phyloP scores from a whole-genome alignment of 2,888 invertebrate species.

The Drosophila multiciliata region DNA sequence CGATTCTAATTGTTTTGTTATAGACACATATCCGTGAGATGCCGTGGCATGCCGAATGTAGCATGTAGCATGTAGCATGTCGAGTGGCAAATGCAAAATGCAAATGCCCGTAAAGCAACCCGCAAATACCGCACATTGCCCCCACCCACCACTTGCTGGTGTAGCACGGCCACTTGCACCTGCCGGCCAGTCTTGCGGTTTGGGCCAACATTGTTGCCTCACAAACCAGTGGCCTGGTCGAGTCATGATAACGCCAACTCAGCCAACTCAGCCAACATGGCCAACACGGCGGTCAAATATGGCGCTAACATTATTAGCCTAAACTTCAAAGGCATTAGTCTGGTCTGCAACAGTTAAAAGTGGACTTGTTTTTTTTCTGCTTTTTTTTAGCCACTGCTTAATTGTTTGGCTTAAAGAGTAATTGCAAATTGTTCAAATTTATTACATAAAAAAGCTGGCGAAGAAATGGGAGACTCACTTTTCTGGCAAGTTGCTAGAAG shows the following conservation, averaged over 20 bases:
- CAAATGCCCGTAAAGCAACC: slow-evolving; percentile 58
- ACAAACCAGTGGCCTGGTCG: slow-evolving; percentile 26
- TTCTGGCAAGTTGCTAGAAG: not conserved
- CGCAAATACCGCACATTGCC: slow-evolving; percentile 53
- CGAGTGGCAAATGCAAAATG: slow-evolving; percentile 36
- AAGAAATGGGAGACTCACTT: not conserved
- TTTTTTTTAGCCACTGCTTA: slow-evolving; percentile 11
- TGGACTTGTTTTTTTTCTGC: not conserved
- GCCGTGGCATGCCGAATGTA: slow-evolving; percentile 48
- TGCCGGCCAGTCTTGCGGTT: slow-evolving; percentile 58
- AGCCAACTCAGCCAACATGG: not conserved
- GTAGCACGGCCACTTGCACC: slow-evolving; percentile 62
- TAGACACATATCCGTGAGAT: slow-evolving; percentile 77
- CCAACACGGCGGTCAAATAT: slow-evolving; percentile 61
- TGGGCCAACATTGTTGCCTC: slow-evolving; percentile 53
- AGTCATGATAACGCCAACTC: slow-evolving; percentile 64
- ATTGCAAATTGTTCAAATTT: slow-evolving; percentile 32
- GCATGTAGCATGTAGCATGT: slow-evolving; percentile 53
- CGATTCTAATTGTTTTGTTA: slow-evolving; percentile 78
- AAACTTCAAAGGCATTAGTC: not conserved
- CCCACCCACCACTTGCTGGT: slow-evolving; percentile 6
- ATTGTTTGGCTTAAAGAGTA: slow-evolving; percentile 40
- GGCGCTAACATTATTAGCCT: slow-evolving; percentile 73
- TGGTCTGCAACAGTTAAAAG: not conserved
- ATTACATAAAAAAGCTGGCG: not conserved